Evolutionary conservation across 2,888 invertebrate species (phyloP).

Genomic region (Callinectes sapidus): DNA sequence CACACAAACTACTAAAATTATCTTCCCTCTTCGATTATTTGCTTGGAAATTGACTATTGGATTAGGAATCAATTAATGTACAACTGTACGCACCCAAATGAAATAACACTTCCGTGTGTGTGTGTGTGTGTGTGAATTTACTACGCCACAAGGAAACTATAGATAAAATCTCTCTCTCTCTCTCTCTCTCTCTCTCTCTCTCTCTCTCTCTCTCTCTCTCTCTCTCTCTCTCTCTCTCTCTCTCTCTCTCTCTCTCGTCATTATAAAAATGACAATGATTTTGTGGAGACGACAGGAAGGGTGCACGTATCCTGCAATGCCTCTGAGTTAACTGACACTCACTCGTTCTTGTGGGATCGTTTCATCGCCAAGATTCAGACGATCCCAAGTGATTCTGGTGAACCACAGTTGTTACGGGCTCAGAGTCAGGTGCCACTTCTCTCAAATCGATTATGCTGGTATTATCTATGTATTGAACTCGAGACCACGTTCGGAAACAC

Average conservation of each 20-base stretch:
- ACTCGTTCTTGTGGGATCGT: too few relatives aligned
- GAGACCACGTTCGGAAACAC: not conserved
- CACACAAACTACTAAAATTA: not conserved
- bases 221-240: not conserved
- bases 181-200: not conserved
- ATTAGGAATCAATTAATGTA: not conserved
- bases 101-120: not conserved
- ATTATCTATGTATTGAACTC: not conserved
- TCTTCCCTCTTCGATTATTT: too few relatives aligned
- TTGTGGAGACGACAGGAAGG: too few relatives aligned
- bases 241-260: not conserved
- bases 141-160: not conserved
- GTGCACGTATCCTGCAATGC: too few relatives aligned
- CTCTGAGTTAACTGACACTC: too few relatives aligned
- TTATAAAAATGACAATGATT: too few relatives aligned
- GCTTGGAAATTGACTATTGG: too few relatives aligned
- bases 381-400: too few relatives aligned
- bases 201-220: constrained; percentile 7
- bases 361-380: not conserved
- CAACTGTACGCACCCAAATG: not conserved
- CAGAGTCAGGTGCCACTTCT: not conserved
- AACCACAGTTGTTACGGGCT: not conserved
- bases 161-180: too few relatives aligned
- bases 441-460: not conserved
- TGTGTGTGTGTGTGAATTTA: not conserved